These are phyloP conservation scores for Montipora capitata DNA, from an alignment of 92 coral and sea anemone species.

Conservation along the genomic window DNA sequence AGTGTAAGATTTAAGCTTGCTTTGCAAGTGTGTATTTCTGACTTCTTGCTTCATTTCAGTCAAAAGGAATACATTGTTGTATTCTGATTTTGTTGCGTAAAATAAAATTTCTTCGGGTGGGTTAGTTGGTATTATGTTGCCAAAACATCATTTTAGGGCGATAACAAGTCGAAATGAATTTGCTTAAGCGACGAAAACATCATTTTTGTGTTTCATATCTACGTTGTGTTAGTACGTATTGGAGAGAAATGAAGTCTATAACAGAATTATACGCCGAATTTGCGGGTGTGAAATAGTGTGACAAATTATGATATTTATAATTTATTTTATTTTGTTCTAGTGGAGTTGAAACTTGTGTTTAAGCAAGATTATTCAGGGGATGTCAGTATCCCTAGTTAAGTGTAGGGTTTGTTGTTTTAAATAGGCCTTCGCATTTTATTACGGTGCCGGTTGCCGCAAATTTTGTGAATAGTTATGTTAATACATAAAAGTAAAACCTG, in stretches of 20 bases:
- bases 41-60: not conserved
- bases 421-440: not conserved
- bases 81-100: not conserved
- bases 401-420: slow-evolving; percentile 36
- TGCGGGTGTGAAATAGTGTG: slow-evolving; percentile 12
- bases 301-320: slow-evolving; percentile 38
- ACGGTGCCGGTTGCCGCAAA: slow-evolving; percentile 48
- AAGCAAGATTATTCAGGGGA: slow-evolving; percentile 7
- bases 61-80: not conserved
- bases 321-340: slow-evolving; percentile 20
- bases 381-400: slow-evolving; percentile 1
- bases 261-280: not conserved
- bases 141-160: not conserved
- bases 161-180: not conserved
- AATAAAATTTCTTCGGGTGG: not conserved
- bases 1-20: not conserved
- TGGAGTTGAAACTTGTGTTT: not conserved
- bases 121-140: not conserved
- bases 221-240: not conserved
- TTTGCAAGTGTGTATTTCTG: not conserved
- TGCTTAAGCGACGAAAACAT: slow-evolving; percentile 28
- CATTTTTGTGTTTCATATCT: not conserved
- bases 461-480: slow-evolving; percentile 14
- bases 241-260: slow-evolving; percentile 16
- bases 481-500: slow-evolving; percentile 1